phyloP scores from a whole-genome alignment of 2,113 vertebrate species.

The Cnemophilus loriae region DNA sequence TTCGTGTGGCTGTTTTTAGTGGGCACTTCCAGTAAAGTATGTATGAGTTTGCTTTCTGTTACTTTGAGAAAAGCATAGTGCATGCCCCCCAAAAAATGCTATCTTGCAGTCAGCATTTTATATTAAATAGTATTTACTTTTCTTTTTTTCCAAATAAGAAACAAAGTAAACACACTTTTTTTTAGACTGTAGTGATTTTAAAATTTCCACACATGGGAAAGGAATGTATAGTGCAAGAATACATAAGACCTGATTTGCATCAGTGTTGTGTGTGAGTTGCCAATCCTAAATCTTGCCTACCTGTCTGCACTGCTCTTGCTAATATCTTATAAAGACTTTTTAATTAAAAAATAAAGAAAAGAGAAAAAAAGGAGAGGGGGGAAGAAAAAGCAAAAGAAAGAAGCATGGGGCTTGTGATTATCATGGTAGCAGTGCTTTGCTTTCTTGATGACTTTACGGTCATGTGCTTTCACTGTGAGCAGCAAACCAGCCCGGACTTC shows the following conservation, averaged over 20 bases:
- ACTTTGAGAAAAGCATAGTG: background rate
- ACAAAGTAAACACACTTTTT: background rate
- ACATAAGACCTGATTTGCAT: background rate
- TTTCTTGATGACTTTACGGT: background rate
- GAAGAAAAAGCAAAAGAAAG: background rate
- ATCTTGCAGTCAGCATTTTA: background rate
- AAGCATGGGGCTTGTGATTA: background rate
- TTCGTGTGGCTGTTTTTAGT: background rate
- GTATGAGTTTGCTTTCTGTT: background rate
- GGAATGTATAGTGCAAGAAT: background rate
- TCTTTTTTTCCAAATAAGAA: background rate
- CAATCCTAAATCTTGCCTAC: background rate
- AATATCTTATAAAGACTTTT: background rate
- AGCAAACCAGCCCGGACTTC: background rate
- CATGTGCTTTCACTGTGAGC: rapidly evolving
- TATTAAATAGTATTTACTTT: background rate
- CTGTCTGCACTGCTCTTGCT: background rate
- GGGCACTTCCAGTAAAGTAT: background rate
- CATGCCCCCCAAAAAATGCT: background rate
- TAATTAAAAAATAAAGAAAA: background rate
- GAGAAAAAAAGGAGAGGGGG: rapidly evolving
- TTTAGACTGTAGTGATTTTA: background rate
- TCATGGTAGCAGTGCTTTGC: background rate
- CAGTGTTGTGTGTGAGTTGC: background rate
- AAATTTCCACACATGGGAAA: background rate